Evolutionary conservation across 2,113 vertebrate species (phyloP).

Genomic region (Ciconia boyciana): DNA sequence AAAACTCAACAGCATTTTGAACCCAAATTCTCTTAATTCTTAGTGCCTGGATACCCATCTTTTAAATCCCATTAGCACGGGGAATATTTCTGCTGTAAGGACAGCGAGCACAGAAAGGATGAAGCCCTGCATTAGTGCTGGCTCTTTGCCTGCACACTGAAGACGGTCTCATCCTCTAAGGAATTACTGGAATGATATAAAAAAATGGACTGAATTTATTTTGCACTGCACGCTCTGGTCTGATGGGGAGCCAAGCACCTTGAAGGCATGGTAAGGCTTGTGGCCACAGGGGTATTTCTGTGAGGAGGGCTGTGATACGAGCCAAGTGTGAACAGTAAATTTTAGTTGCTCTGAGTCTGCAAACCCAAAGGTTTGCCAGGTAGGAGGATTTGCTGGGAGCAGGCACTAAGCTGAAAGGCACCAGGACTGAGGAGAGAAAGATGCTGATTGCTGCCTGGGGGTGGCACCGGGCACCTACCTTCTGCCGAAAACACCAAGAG

Average conservation of each 20-base stretch:
- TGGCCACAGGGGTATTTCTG: not conserved
- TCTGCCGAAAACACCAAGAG: not conserved
- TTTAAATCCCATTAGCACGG: constrained; percentile 16
- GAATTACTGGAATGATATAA: not conserved
- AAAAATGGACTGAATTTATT: not conserved
- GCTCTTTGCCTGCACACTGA: not conserved
- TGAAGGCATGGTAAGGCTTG: not conserved
- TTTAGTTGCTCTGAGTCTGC: not conserved
- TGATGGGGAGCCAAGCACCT: not conserved
- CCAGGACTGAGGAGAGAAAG: not conserved
- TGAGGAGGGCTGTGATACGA: rapidly evolving
- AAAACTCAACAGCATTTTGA: not conserved
- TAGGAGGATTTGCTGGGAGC: not conserved
- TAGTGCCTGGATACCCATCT: not conserved
- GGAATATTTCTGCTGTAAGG: not conserved
- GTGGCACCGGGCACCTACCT: not conserved
- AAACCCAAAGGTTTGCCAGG: not conserved
- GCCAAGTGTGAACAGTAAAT: not conserved
- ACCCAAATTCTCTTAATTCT: not conserved
- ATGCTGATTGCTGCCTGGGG: not conserved
- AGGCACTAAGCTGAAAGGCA: not conserved
- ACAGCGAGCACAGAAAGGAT: not conserved
- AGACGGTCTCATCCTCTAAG: not conserved
- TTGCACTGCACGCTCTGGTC: rapidly evolving
- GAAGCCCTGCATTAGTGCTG: not conserved